Conservation (phyloP, 1,140 invertebrate genomes). For the Ridgeia piscesae region DNA sequence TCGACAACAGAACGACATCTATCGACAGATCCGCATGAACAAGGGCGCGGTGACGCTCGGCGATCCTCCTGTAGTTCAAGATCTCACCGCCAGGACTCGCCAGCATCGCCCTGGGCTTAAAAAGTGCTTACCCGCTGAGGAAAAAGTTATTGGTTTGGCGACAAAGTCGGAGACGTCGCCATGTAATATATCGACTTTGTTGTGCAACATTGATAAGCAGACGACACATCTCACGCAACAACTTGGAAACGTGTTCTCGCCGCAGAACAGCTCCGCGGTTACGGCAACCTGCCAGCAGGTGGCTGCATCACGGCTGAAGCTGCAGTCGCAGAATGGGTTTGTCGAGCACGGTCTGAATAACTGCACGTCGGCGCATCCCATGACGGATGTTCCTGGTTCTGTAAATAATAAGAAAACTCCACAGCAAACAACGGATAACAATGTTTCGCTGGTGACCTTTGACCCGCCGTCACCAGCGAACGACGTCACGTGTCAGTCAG, state of each 20-base stretch:
- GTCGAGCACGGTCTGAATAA: neutral
- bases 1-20: constrained; percentile 81
- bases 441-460: neutral
- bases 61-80: constrained; percentile 35
- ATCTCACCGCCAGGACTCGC: neutral
- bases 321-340: neutral
- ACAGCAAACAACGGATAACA: neutral
- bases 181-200: constrained; percentile 7
- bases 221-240: neutral
- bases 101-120: neutral
- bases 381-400: neutral
- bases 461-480: constrained; percentile 19
- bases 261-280: neutral
- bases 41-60: constrained; percentile 54
- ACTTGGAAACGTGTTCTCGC: constrained; percentile 12
- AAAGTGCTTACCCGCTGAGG: neutral
- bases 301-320: neutral
- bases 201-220: neutral
- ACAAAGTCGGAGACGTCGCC: neutral
- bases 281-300: neutral
- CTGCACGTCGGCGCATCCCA: neutral
- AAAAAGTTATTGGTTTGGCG: neutral
- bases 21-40: constrained; percentile 59
- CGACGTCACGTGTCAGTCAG: constrained; percentile 55
- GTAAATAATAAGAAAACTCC: neutral